These are phyloP conservation scores for Coracias cyanogaster DNA, from an alignment of 2,797 vertebrate genomes.

Conservation along the genomic window DNA sequence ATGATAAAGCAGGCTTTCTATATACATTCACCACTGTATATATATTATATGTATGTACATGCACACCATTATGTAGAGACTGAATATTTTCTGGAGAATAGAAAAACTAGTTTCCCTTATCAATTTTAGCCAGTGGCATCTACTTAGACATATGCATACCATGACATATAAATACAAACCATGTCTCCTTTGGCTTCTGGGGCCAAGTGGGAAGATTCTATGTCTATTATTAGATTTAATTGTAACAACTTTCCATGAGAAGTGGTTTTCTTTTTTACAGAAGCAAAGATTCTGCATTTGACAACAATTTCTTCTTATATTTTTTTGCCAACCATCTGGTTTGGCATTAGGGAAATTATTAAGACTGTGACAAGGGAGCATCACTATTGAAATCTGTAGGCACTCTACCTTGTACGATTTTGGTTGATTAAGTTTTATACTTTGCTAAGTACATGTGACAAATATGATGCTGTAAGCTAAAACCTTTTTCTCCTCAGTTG, in stretches of 20 bases:
- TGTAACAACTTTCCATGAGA: neutral
- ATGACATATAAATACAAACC: neutral
- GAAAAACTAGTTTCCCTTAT: neutral
- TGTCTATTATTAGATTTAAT: neutral
- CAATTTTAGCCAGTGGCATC: neutral
- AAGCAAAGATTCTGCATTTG: neutral
- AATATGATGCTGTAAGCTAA: neutral
- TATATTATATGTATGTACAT: accelerated
- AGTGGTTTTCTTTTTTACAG: neutral
- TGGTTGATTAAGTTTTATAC: neutral
- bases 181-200: neutral
- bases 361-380: neutral
- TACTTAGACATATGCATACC: neutral
- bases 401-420: neutral
- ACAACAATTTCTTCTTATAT: neutral
- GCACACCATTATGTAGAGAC: neutral
- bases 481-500: neutral
- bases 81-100: neutral
- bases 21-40: neutral
- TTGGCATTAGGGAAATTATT: neutral
- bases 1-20: neutral
- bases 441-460: neutral
- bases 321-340: neutral
- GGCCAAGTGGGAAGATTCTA: neutral
- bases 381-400: neutral